Conservation (phyloP, 1,140 invertebrate genomes). For the Drosophila sturtevanti region DNA sequence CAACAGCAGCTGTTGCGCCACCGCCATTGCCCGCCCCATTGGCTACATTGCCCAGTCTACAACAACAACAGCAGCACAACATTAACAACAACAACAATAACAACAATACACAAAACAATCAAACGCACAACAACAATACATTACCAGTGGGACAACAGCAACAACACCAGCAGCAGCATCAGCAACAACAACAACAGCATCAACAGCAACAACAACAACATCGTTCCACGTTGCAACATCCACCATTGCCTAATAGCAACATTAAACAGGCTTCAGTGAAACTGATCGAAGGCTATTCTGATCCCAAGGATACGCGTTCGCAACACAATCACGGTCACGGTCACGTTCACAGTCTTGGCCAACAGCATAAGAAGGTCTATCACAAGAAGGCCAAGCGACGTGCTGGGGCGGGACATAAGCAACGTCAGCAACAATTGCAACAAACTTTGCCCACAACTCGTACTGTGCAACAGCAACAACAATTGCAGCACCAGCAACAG, state of each 20-base stretch:
- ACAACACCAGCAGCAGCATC: conserved; percentile 45
- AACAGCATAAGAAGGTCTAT: conserved; percentile 75
- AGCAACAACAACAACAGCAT: conserved; percentile 48
- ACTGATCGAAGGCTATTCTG: conserved; percentile 79
- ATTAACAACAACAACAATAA: conserved; percentile 30
- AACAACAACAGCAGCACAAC: conserved; percentile 39
- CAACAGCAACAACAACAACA: conserved; percentile 52
- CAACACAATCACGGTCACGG: conserved; percentile 26
- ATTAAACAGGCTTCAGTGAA: conserved; percentile 80
- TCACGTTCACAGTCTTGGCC: background rate
- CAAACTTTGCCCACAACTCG: conserved; percentile 53
- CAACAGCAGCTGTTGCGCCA: conserved; percentile 23
- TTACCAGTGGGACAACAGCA: conserved; percentile 52
- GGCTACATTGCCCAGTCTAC: conserved; percentile 59
- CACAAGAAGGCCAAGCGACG: conserved; percentile 77
- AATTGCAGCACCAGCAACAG: conserved; percentile 37
- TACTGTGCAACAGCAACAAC: conserved; percentile 6
- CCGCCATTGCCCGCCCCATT: conserved; percentile 50
- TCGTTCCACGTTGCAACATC: conserved; percentile 67
- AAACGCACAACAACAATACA: conserved; percentile 60
- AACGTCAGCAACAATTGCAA: conserved; percentile 54
- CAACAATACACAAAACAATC: conserved; percentile 39
- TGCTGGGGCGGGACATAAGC: conserved; percentile 47
- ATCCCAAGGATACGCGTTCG: conserved; percentile 74
- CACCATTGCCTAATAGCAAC: conserved; percentile 72